A percentile compares a stretch with the other conserved stretches of the same genome.
These are phyloP conservation scores for Oreonectes daqikongensis DNA, from an alignment of 2,797 vertebrate species.

Conservation along the genomic window DNA sequence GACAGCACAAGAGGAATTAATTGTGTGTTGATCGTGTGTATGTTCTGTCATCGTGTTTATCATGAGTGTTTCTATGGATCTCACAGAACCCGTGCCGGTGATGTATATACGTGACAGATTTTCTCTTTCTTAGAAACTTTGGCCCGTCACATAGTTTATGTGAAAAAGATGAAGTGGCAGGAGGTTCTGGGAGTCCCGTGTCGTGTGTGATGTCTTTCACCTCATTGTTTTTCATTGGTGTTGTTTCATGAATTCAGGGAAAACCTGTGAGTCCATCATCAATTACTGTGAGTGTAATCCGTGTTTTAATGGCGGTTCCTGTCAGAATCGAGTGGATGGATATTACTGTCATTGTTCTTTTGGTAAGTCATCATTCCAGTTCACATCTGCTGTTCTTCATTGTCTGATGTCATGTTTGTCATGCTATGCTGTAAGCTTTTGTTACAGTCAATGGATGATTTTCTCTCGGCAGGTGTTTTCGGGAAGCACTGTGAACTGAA, in stretches of 20 bases:
- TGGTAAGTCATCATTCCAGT: conserved; percentile 82
- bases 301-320: conserved; percentile 98
- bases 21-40: too few relatives aligned
- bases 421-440: not conserved
- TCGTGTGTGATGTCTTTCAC: conserved; percentile 59
- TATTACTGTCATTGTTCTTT: conserved; percentile 98
- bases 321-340: conserved; percentile 92
- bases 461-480: conserved; percentile 86
- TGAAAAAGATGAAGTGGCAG: conserved; percentile 60
- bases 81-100: conserved; percentile 37
- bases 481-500: conserved; percentile 97
- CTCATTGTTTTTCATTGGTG: conserved; percentile 80
- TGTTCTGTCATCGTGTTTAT: conserved; percentile 76
- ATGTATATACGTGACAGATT: conserved; percentile 42
- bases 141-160: conserved; percentile 55
- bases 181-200: conserved; percentile 41
- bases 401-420: not conserved
- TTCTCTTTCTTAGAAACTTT: conserved; percentile 42
- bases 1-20: too few relatives aligned
- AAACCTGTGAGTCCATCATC: conserved; percentile 92
- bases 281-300: conserved; percentile 99
- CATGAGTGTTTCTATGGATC: conserved; percentile 10
- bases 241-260: conserved; percentile 86
- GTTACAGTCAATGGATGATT: not conserved
- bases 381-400: conserved; percentile 45